These are phyloP conservation scores for Sympetrum striolatum DNA, from an alignment of 2,888 invertebrate species.

Conservation along the genomic window DNA sequence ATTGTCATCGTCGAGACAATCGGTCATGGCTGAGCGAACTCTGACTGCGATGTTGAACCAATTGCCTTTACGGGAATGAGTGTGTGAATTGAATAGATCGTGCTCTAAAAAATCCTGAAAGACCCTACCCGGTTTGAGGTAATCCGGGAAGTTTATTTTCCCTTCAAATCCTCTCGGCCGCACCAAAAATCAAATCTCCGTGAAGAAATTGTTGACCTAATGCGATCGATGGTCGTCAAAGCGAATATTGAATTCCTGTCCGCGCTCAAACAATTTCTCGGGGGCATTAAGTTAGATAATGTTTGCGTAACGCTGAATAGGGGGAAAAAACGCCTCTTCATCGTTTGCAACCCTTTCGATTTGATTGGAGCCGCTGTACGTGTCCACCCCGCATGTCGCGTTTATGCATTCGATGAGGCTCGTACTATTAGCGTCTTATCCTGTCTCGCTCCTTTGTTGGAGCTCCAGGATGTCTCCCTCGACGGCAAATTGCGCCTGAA, in stretches of 20 bases:
- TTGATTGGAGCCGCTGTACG: background rate
- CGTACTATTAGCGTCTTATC: background rate
- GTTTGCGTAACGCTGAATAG: background rate
- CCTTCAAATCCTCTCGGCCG: no score
- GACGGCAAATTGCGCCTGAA: conserved; percentile 28
- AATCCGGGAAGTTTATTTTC: no score
- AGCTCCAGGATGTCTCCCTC: background rate
- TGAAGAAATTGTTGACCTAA: no score
- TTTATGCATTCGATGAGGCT: background rate
- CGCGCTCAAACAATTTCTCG: background rate
- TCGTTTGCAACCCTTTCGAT: background rate
- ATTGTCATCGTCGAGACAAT: no score
- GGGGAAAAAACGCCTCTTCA: background rate
- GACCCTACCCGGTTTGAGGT: no score
- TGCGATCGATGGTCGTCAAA: background rate
- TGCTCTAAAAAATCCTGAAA: no score
- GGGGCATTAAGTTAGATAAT: background rate
- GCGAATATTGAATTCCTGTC: background rate
- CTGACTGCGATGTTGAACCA: no score
- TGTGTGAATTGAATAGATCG: no score
- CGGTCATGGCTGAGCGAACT: no score
- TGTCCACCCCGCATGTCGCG: background rate
- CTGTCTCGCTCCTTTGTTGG: conserved; percentile 5
- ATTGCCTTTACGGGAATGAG: no score
- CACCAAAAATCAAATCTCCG: no score